Percentiles rank a stretch among this genome's conserved stretches.
Conservation (phyloP, 2,797 vertebrate species). For the Scomberomorus guttatus region DNA sequence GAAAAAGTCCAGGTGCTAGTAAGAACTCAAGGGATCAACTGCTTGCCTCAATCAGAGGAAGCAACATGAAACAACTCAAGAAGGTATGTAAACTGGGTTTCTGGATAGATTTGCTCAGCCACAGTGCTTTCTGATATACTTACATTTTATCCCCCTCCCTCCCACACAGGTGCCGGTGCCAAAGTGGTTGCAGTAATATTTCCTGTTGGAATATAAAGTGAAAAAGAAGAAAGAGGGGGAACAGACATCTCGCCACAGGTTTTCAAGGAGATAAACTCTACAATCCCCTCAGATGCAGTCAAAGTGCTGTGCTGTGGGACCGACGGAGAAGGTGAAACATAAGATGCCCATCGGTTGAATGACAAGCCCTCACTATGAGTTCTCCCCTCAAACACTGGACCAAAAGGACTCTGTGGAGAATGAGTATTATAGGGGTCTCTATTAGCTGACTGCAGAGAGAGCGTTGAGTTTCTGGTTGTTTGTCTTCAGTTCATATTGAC, state of each 20-base stretch:
- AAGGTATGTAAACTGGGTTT: constrained; percentile 84
- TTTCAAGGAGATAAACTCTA: constrained; percentile 57
- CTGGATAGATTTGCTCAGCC: neutral
- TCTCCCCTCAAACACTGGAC: constrained; percentile 82
- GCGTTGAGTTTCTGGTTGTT: constrained; percentile 57
- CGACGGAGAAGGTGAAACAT: constrained; percentile 44
- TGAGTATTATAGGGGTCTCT: constrained; percentile 60
- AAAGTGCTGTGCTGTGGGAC: constrained; percentile 56
- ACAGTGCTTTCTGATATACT: constrained; percentile 14
- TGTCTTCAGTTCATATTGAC: constrained; percentile 69
- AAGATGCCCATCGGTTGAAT: constrained; percentile 51
- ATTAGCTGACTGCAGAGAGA: constrained; percentile 43
- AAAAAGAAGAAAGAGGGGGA: constrained; percentile 52
- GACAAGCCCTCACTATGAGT: constrained; percentile 71
- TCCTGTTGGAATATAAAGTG: constrained; percentile 45
- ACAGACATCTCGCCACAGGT: constrained; percentile 73
- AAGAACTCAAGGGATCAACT: constrained; percentile 97
- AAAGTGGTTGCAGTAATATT: constrained; percentile 85
- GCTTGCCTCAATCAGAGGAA: constrained; percentile 94
- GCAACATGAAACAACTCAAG: constrained; percentile 91
- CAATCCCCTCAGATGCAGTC: constrained; percentile 51
- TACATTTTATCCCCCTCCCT: neutral
- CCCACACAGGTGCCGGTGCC: constrained; percentile 83
- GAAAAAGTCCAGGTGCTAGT: constrained; percentile 84
- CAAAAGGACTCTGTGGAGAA: constrained; percentile 75